phyloP scores from a whole-genome alignment of 1,140 invertebrate species.

The Cryptotermes secundus region DNA sequence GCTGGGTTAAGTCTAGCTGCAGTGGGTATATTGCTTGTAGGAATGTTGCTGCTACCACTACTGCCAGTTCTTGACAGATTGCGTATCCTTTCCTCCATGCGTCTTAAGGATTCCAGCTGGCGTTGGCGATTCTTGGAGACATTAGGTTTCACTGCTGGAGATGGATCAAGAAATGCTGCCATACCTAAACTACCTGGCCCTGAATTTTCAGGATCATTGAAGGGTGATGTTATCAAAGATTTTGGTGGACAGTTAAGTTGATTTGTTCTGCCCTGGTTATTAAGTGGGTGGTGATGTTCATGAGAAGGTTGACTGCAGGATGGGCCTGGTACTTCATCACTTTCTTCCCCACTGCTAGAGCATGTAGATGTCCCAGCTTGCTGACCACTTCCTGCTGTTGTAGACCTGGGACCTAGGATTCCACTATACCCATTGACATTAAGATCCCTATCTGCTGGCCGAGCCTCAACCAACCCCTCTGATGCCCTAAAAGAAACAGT shows the following conservation, averaged over 20 bases:
- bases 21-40: background rate
- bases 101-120: slow-evolving; percentile 59
- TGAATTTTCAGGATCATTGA: slow-evolving; percentile 1
- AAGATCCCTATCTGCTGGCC: no score
- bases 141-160: slow-evolving; percentile 48
- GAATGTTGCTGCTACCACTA: slow-evolving; percentile 39
- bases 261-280: background rate
- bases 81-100: slow-evolving; percentile 59
- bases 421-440: no score
- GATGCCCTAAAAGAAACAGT: no score
- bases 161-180: slow-evolving; percentile 59
- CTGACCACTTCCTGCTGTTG: no score
- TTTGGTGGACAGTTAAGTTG: background rate
- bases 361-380: slow-evolving; percentile 22
- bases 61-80: slow-evolving; percentile 39
- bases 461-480: no score
- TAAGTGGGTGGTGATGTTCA: background rate
- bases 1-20: slow-evolving; percentile 34
- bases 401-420: no score
- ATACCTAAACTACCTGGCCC: slow-evolving; percentile 42
- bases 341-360: slow-evolving; percentile 35
- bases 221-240: background rate
- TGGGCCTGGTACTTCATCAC: slow-evolving; percentile 30
- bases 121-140: slow-evolving; percentile 54
- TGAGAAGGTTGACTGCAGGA: background rate